Evolutionary conservation across 2,888 invertebrate genomes (phyloP), one percentile per base, ranked within the genome.

Genomic region (Hypselothyrea guttata): DNA sequence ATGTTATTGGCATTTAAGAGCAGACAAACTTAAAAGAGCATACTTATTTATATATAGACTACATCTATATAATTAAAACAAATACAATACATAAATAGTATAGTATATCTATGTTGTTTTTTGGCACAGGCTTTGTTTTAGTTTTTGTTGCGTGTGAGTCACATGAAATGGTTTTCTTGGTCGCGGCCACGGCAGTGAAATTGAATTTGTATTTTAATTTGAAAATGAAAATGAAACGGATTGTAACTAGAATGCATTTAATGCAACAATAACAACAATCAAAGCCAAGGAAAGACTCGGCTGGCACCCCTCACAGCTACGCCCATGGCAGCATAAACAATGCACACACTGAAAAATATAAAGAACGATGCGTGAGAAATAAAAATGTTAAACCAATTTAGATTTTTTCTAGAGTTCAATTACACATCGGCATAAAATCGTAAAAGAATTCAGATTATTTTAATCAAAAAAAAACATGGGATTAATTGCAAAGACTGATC

Each of bases 121-220:
- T 76, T 86, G 82, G 82, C 82, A 81, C n/a, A n/a, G n/a, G n/a
- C 64, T 47, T 16, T 42, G 34, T 37, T 53, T 34, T 35, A 55
- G 53, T 54, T 53, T 55, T 53, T 55, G 38, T 48, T 34, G 42
- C 35, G 56, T 45, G 57, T 86, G 78, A 84, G 62, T 75, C 75
- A 75, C 59, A 52, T 81, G 67, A 48, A 33, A 11, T 38, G 38
- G 16, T 57, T 54, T 54, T 61, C 75, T 75, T 66, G 79, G 66
- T 74, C 71, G 70, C 54, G 84, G 61, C 48, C 76, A 54, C 70
- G 84, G 82, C 84, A 81, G 59, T 75, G 84, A 84, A 86, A 76
- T 49, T 45, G 35, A 60, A 48, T 42, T 47, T 27, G 33, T 66
- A 67, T 46, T 44, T n/a, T n/a, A n/a, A n/a, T n/a, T n/a, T n/a